phyloP scores from a whole-genome alignment of 1,140 invertebrate species.

The Brachionus sp. region DNA sequence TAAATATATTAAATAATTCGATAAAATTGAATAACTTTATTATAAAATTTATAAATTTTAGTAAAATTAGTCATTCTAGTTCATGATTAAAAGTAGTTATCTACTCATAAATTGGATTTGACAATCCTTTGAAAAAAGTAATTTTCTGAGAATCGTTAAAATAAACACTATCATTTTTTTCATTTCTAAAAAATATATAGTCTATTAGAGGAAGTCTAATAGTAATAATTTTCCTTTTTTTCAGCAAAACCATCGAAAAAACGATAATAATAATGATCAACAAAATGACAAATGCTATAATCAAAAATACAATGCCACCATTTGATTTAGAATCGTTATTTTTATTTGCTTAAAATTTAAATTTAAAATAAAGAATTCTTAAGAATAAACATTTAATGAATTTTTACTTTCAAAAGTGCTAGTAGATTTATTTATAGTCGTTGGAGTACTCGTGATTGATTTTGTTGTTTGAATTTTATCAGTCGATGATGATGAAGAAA shows the following conservation, averaged over 20 bases:
- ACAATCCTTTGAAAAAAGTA: background rate
- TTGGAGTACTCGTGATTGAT: background rate
- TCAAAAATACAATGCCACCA: conserved; percentile 9
- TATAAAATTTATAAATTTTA: background rate
- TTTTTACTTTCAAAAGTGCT: background rate
- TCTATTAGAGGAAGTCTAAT: background rate
- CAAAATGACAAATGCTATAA: background rate
- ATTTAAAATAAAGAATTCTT: background rate
- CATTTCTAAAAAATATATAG: background rate
- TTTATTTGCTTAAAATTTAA: background rate
- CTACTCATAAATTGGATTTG: background rate
- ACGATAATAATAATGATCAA: background rate
- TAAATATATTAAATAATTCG: no score
- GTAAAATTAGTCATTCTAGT: background rate
- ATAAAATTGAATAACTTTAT: no score
- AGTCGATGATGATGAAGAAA: background rate
- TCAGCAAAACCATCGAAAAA: background rate
- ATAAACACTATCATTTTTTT: background rate
- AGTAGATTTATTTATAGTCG: background rate
- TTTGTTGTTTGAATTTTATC: background rate
- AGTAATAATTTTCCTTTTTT: background rate
- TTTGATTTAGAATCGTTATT: background rate
- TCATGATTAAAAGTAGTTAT: background rate
- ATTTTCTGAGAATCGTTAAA: conserved; percentile 21
- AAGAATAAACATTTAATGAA: background rate